Percentiles rank a stretch among this genome's conserved stretches.
Conservation (phyloP, 2,888 invertebrate genomes). For the Patella pellucida region DNA sequence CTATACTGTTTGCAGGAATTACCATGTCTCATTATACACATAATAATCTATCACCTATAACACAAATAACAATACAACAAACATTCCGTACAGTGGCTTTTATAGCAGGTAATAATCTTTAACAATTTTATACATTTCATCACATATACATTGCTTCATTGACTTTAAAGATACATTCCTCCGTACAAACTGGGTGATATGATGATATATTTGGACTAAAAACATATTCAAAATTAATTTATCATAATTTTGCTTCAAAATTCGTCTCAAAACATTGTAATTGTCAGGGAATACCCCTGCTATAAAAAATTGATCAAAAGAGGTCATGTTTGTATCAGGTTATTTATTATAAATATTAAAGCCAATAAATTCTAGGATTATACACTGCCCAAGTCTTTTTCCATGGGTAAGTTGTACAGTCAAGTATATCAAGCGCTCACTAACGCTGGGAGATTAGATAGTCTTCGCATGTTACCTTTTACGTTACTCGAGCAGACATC, state of each 20-base stretch:
- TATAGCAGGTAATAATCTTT: conserved; percentile 77
- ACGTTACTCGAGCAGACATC: no score
- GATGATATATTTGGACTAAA: no score
- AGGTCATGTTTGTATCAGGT: background rate
- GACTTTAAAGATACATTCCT: background rate
- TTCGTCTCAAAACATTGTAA: background rate
- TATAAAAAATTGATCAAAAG: no score
- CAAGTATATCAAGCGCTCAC: no score
- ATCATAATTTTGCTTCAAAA: no score
- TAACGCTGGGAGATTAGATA: no score
- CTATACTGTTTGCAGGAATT: conserved; percentile 97
- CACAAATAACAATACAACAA: conserved; percentile 99
- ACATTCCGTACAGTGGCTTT: conserved; percentile 97
- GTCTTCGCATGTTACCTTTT: no score
- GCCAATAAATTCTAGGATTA: no score
- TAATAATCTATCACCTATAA: conserved; percentile 96
- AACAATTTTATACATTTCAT: background rate
- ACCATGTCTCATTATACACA: conserved; percentile 99
- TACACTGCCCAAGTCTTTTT: no score
- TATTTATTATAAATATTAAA: background rate
- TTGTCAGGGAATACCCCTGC: background rate
- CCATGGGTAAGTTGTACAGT: no score
- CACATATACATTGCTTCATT: background rate
- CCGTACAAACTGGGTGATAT: no score
- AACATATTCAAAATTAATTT: no score